Percentiles rank a stretch among this genome's conserved stretches.
phyloP scores from a whole-genome alignment of 2,888 invertebrate genomes.

The Epicampocera succincta region DNA sequence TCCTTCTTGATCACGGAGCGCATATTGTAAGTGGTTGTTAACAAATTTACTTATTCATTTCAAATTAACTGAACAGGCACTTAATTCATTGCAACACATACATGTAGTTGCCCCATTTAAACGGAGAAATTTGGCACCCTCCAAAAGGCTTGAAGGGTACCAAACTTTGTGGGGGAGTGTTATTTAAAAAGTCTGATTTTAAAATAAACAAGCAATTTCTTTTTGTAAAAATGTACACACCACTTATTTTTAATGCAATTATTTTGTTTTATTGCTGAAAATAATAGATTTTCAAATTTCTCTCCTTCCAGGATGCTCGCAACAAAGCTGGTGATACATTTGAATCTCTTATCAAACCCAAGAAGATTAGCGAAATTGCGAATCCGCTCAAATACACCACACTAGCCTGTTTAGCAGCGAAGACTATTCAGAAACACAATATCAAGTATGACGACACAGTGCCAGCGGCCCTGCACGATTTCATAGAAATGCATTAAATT shows the following conservation, averaged over 20 bases:
- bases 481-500: slow-evolving; percentile 80
- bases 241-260: background rate
- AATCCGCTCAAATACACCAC: slow-evolving; percentile 90
- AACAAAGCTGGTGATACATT: slow-evolving; percentile 90
- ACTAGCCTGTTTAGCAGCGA: slow-evolving; percentile 93
- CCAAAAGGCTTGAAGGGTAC: too few relatives aligned
- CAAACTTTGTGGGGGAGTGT: too few relatives aligned
- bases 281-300: background rate
- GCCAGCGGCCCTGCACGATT: slow-evolving; percentile 83
- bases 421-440: slow-evolving; percentile 88
- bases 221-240: too few relatives aligned
- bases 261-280: background rate
- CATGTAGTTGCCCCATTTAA: too few relatives aligned
- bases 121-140: too few relatives aligned
- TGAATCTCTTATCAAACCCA: slow-evolving; percentile 86
- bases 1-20: slow-evolving; percentile 90
- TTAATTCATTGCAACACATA: too few relatives aligned
- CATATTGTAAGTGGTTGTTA: slow-evolving; percentile 77
- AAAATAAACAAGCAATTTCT: too few relatives aligned
- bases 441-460: slow-evolving; percentile 85
- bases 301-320: slow-evolving; percentile 83
- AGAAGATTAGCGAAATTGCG: slow-evolving; percentile 85
- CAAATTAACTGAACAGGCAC: too few relatives aligned
- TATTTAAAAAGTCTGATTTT: too few relatives aligned
- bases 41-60: slow-evolving; percentile 4